Conservation (phyloP, 1,140 invertebrate species). For the Eciton burchellii region DNA sequence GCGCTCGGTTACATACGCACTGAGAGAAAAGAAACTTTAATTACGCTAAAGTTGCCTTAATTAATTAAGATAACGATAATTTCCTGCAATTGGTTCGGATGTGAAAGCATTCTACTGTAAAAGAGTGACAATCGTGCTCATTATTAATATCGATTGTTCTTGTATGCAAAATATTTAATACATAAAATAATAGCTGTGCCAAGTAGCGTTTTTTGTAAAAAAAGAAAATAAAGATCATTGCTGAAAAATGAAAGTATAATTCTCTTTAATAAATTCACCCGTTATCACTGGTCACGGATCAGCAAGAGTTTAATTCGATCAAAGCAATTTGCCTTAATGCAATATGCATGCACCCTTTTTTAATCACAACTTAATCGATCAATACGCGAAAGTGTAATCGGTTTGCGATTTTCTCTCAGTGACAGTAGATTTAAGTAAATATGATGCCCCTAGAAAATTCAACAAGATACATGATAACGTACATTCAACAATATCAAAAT, state of each 20-base stretch:
- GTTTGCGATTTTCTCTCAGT: constrained; percentile 53
- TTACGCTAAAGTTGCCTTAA: constrained; percentile 57
- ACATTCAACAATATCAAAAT: constrained; percentile 3
- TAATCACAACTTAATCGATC: background rate
- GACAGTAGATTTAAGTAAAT: constrained; percentile 20
- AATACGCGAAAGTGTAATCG: constrained; percentile 12
- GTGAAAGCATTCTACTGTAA: constrained; percentile 55
- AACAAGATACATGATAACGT: constrained; percentile 32
- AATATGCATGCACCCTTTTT: constrained; percentile 11
- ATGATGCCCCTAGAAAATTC: background rate
- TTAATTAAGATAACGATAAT: constrained; percentile 56
- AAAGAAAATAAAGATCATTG: constrained; percentile 55
- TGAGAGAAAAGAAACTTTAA: constrained; percentile 59
- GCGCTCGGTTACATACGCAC: constrained; percentile 57
- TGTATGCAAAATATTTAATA: constrained; percentile 57
- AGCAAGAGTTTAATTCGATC: constrained; percentile 1
- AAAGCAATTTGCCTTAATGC: constrained; percentile 45
- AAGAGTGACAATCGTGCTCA: constrained; percentile 55
- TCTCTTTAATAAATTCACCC: constrained; percentile 44
- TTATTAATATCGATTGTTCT: constrained; percentile 58
- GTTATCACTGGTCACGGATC: constrained; percentile 11
- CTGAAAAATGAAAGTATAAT: constrained; percentile 58
- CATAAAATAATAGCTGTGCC: constrained; percentile 59
- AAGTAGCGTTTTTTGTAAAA: constrained; percentile 57
- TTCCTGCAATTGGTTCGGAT: constrained; percentile 48